A percentile compares a stretch with the other conserved stretches of the same genome.
phyloP scores from a whole-genome alignment of 1,140 invertebrate genomes.

The Euglossa dilemma region DNA sequence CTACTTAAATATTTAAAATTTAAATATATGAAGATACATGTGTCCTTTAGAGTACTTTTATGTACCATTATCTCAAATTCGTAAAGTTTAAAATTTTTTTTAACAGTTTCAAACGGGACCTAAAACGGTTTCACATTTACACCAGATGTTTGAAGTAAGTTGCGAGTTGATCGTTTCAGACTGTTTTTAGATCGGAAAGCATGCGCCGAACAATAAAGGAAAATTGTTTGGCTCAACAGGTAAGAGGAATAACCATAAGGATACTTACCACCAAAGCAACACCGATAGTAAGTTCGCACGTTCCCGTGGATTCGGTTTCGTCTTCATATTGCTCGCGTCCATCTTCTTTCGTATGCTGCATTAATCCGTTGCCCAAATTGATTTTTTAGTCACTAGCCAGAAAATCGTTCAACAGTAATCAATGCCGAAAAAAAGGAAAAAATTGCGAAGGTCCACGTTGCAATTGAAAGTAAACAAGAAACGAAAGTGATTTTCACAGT shows the following conservation, averaged over 20 bases:
- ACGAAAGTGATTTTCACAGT: no score
- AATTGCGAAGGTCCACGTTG: not conserved
- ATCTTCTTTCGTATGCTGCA: conserved; percentile 50
- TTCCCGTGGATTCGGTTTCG: conserved; percentile 71
- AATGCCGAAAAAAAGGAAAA: no score
- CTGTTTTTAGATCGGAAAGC: not conserved
- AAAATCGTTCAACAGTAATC: not conserved
- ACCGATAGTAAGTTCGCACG: conserved; percentile 68
- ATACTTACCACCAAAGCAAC: conserved; percentile 73
- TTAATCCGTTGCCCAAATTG: conserved; percentile 26
- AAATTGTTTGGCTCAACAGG: not conserved
- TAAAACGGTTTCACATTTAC: not conserved
- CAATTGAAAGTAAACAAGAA: not conserved
- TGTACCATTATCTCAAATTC: not conserved
- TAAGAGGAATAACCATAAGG: conserved; percentile 51
- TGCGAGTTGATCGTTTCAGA: not conserved
- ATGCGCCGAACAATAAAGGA: no score
- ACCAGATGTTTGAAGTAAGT: not conserved
- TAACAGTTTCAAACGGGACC: not conserved
- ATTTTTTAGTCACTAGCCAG: not conserved
- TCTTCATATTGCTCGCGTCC: conserved; percentile 65
- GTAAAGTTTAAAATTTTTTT: no score
- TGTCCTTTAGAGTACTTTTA: not conserved
- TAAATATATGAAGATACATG: not conserved
- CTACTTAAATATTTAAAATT: not conserved